Conservation (phyloP, 2,888 invertebrate genomes). For the Temnothorax unifasciatus region DNA sequence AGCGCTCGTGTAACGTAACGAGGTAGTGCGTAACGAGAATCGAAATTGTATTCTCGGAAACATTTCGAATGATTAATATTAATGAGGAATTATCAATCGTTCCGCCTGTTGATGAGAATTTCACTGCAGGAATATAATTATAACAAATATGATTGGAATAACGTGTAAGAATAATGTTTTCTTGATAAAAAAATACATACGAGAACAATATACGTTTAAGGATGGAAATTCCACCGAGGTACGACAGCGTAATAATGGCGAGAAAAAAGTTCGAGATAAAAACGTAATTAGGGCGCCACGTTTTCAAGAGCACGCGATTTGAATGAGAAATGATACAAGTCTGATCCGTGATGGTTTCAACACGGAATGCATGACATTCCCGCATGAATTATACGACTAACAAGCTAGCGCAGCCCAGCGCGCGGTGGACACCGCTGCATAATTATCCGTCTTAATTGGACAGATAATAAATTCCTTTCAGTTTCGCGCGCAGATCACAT, state of each 20-base stretch:
- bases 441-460: slow-evolving; percentile 72
- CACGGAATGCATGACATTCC: slow-evolving; percentile 8
- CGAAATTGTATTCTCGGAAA: background rate
- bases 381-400: slow-evolving; percentile 49
- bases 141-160: background rate
- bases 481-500: slow-evolving; percentile 61
- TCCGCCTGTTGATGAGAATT: background rate
- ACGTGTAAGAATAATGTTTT: background rate
- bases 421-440: slow-evolving; percentile 50
- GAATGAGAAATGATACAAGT: slow-evolving; percentile 15
- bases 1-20: slow-evolving; percentile 26
- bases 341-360: slow-evolving; percentile 37
- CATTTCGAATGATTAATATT: slow-evolving; percentile 3
- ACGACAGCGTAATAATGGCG: background rate
- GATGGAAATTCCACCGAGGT: background rate
- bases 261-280: background rate
- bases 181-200: background rate
- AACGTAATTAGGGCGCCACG: background rate
- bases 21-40: slow-evolving; percentile 1
- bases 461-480: slow-evolving; percentile 72
- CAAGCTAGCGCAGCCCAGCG: slow-evolving; percentile 30
- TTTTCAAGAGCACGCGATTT: slow-evolving; percentile 2
- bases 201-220: background rate
- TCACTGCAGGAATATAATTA: background rate
- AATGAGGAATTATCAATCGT: background rate